phyloP scores from a whole-genome alignment of 92 coral and sea anemone genomes.

The Zoanthus sociatus region DNA sequence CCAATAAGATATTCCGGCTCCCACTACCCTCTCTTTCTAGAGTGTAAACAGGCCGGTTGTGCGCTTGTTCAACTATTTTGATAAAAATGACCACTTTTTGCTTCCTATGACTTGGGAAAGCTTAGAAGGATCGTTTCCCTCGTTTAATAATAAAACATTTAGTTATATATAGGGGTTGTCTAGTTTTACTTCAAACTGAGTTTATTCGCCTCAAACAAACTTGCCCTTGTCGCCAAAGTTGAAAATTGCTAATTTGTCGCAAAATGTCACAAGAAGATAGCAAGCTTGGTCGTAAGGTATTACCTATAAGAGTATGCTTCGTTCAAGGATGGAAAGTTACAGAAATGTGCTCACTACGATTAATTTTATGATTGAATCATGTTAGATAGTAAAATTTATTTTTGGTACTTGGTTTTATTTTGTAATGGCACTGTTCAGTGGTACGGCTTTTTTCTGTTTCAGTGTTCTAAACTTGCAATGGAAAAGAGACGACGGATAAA shows the following conservation, averaged over 20 bases:
- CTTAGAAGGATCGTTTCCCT: not conserved
- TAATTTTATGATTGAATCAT: too few species aligned
- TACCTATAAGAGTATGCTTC: not conserved
- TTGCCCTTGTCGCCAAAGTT: not conserved
- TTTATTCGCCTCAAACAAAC: not conserved
- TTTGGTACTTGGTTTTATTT: too few species aligned
- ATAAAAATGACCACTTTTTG: constrained; percentile 4
- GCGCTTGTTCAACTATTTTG: constrained; percentile 25
- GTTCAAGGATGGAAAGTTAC: too few species aligned
- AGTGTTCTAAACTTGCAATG: constrained; percentile 98
- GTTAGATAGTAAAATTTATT: too few species aligned
- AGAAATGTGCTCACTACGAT: too few species aligned
- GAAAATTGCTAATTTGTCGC: not conserved
- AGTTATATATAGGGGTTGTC: not conserved
- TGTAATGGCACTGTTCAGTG: not conserved
- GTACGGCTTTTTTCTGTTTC: not conserved
- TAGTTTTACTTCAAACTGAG: not conserved
- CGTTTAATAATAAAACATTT: not conserved
- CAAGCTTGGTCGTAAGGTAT: constrained; percentile 36
- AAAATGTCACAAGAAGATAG: constrained; percentile 41
- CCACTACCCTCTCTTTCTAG: constrained; percentile 80
- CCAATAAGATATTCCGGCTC: constrained; percentile 87
- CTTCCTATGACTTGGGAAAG: constrained; percentile 23
- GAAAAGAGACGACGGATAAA: constrained; percentile 95
- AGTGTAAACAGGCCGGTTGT: constrained; percentile 51